A percentile compares a stretch with the other conserved stretches of the same genome.
These are phyloP conservation scores for Megalopta genalis DNA, from an alignment of 1,140 invertebrate genomes.

Conservation along the genomic window DNA sequence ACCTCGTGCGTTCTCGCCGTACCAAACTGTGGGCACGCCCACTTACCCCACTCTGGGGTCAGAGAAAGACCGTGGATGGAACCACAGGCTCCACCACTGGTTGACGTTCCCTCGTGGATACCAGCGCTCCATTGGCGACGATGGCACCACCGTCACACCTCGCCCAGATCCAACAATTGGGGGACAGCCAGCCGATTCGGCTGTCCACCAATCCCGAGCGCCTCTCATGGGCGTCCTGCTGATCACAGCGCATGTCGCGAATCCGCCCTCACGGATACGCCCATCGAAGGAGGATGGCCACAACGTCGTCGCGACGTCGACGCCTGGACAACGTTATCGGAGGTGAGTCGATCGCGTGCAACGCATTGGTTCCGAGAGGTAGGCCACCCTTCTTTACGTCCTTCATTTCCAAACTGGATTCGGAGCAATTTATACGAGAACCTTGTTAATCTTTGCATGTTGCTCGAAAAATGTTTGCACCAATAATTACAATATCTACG, in stretches of 20 bases:
- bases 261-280: conserved; percentile 4
- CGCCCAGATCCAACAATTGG: conserved; percentile 35
- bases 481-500: no score
- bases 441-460: no score
- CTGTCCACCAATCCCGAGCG: conserved; percentile 6
- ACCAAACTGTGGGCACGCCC: conserved; percentile 14
- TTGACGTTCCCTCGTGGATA: conserved; percentile 50
- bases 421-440: no score
- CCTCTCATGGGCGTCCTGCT: conserved; percentile 20
- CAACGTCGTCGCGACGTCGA: conserved; percentile 19
- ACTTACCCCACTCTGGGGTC: conserved; percentile 16
- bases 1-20: conserved; percentile 19
- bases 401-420: no score
- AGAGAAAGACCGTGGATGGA: background rate
- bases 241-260: conserved; percentile 49
- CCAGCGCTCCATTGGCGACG: conserved; percentile 66
- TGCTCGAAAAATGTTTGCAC: no score
- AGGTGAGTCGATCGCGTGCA: no score
- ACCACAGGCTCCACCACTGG: conserved; percentile 27
- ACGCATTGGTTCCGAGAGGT: no score
- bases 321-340: background rate
- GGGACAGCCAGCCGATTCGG: background rate
- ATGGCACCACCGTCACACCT: background rate
- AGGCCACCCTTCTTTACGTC: no score
- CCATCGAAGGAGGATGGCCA: conserved; percentile 16